Conservation (phyloP, 1,140 invertebrate species). For the Drosophila sp. region DNA sequence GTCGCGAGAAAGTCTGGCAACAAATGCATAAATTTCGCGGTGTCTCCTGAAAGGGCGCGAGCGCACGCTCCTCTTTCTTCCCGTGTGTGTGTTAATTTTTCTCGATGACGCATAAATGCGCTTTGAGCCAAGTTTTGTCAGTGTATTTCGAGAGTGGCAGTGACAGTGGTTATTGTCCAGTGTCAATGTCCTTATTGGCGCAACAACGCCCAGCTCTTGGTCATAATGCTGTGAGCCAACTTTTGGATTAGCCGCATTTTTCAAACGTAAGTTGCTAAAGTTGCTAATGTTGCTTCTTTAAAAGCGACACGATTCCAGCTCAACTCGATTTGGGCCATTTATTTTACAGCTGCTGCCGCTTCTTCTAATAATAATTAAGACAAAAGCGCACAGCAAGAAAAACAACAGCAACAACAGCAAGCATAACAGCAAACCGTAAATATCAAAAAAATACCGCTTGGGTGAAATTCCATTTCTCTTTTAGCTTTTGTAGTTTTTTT, state of each 20-base stretch:
- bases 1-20: constrained; percentile 67
- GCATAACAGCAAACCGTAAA: constrained; percentile 50
- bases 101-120: constrained; percentile 71
- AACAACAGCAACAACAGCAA: constrained; percentile 44
- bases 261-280: constrained; percentile 69
- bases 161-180: constrained; percentile 1
- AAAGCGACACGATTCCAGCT: constrained; percentile 48
- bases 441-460: constrained; percentile 59
- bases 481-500: constrained; percentile 57
- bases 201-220: constrained; percentile 56
- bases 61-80: constrained; percentile 31
- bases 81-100: constrained; percentile 20
- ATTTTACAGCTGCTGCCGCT: constrained; percentile 69
- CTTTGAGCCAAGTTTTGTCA: constrained; percentile 33
- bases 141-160: constrained; percentile 16
- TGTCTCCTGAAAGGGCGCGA: constrained; percentile 22
- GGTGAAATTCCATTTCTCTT: constrained; percentile 83
- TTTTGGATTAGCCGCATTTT: constrained; percentile 60
- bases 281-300: no score
- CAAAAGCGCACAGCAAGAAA: constrained; percentile 64
- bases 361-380: constrained; percentile 77
- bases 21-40: constrained; percentile 70
- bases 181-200: constrained; percentile 76
- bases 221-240: not conserved
- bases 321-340: constrained; percentile 73